A percentile compares a stretch with the other conserved stretches of the same genome.
phyloP scores from a whole-genome alignment of 2,888 invertebrate species.

The Coenonympha arcania region DNA sequence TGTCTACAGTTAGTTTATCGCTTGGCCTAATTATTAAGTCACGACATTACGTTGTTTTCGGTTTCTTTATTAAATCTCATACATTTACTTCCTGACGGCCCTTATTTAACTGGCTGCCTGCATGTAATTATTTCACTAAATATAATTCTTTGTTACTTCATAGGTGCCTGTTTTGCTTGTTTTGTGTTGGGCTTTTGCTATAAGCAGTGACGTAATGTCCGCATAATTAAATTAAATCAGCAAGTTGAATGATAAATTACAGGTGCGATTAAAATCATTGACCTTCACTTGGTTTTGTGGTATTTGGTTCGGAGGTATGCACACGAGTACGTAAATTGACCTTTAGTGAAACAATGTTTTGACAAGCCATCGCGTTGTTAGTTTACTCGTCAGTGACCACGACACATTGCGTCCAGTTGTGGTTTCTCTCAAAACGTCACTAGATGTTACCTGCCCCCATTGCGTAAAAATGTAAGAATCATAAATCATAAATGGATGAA shows the following conservation, averaged over 20 bases:
- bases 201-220: constrained; percentile 17
- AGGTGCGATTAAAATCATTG: constrained; percentile 26
- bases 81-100: background rate
- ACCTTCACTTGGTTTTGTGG: constrained; percentile 28
- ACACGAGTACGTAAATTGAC: constrained; percentile 8
- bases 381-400: too few species aligned
- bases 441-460: too few species aligned
- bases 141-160: background rate
- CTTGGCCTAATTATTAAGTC: background rate
- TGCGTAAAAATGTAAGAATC: too few species aligned
- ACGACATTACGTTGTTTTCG: background rate
- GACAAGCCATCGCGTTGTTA: background rate
- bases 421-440: too few species aligned
- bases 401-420: too few species aligned
- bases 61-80: background rate
- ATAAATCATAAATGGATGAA: too few species aligned
- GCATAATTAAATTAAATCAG: constrained; percentile 16
- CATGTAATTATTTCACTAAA: background rate
- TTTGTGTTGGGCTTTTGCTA: constrained; percentile 11
- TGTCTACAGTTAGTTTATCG: background rate
- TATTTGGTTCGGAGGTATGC: constrained; percentile 16
- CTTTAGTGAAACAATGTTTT: constrained; percentile 11
- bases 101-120: background rate
- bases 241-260: constrained; percentile 9
- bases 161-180: too few species aligned